Evolutionary conservation across 2,797 vertebrate genomes (phyloP).

Genomic region (Sus cebifrons): DNA sequence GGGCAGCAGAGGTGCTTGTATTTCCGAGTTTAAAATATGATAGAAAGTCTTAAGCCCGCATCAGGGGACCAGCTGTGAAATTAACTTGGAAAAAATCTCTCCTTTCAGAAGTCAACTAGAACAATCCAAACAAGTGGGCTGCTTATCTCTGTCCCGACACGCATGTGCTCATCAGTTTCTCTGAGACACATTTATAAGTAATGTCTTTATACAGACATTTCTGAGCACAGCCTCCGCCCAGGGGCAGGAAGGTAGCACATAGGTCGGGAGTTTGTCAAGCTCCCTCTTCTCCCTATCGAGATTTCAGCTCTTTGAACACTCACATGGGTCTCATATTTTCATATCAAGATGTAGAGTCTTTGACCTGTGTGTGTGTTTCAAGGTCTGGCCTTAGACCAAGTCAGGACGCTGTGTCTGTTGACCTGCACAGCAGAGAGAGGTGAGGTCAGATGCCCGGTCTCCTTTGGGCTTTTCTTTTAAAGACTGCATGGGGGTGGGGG

Average conservation of each 20-base stretch:
- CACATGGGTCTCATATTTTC: slow-evolving; percentile 18
- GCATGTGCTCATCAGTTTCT: slow-evolving; percentile 1
- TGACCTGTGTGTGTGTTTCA: slow-evolving; percentile 81
- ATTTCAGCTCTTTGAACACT: slow-evolving; percentile 28
- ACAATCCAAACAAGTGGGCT: slow-evolving; percentile 30
- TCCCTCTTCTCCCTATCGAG: slow-evolving; percentile 53
- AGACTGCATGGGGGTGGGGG: background rate
- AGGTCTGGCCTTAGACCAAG: background rate
- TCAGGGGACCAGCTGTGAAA: slow-evolving; percentile 41
- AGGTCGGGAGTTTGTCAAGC: slow-evolving; percentile 76
- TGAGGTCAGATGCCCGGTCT: slow-evolving; percentile 50
- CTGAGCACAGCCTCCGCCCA: slow-evolving; percentile 26
- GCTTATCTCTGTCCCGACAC: slow-evolving; percentile 27
- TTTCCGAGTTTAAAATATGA: slow-evolving; percentile 62
- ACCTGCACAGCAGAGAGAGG: background rate
- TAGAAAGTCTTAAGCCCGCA: background rate
- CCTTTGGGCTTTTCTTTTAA: slow-evolving; percentile 46
- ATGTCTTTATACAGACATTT: background rate
- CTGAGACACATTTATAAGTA: background rate
- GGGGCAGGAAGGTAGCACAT: slow-evolving; percentile 59
- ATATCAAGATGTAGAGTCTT: slow-evolving; percentile 77
- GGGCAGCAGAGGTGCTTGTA: background rate
- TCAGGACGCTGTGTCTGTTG: background rate
- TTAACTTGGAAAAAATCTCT: slow-evolving; percentile 63
- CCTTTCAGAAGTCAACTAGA: slow-evolving; percentile 60